These are phyloP conservation scores for Gallinago solitaria DNA, from an alignment of 2,797 vertebrate genomes.

Conservation along the genomic window DNA sequence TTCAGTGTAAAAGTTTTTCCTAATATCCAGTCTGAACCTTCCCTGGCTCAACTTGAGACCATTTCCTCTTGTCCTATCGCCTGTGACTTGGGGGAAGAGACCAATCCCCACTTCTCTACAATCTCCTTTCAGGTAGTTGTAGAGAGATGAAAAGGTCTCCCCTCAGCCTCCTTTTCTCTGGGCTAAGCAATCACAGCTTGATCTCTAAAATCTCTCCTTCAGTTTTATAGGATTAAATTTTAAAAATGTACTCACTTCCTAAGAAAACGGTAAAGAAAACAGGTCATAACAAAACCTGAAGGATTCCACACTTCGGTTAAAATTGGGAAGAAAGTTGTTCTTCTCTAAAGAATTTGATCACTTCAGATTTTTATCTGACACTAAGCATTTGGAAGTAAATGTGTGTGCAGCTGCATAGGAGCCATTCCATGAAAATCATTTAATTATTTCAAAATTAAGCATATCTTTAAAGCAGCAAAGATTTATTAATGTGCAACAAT, in stretches of 20 bases:
- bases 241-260: neutral
- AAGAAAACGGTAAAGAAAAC: neutral
- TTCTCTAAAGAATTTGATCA: neutral
- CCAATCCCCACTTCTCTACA: too few relatives aligned
- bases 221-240: neutral
- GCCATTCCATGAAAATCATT: neutral
- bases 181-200: neutral
- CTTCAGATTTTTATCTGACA: neutral
- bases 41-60: too few relatives aligned
- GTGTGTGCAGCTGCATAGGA: neutral
- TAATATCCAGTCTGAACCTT: too few relatives aligned
- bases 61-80: too few relatives aligned
- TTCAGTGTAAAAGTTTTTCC: too few relatives aligned
- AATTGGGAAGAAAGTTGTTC: neutral
- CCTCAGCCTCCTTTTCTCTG: too few relatives aligned
- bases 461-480: neutral
- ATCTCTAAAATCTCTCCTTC: neutral
- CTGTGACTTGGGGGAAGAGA: too few relatives aligned
- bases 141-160: too few relatives aligned
- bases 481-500: neutral
- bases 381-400: neutral
- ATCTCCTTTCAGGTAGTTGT: too few relatives aligned
- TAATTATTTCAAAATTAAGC: neutral
- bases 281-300: neutral
- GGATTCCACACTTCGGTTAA: neutral